Base-by-base conservation (phyloP, 2,113 vertebrate species). In the Typhlomys cinereus region DNA sequence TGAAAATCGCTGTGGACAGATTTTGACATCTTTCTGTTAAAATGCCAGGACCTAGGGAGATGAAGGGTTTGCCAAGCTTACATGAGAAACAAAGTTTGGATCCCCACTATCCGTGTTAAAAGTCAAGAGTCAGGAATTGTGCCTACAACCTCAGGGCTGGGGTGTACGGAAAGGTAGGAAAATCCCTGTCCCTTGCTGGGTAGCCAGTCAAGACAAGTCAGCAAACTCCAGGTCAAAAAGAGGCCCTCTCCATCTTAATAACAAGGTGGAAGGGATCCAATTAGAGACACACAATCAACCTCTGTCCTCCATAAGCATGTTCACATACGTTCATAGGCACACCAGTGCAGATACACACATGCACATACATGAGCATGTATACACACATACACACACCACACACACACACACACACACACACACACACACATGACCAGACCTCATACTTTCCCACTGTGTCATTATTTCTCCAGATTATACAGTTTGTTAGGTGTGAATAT, bases 1-100 rank as follows among this genome's bases (percentile, higher is more conserved):
- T 94, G 69, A 90, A 89, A 91, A 91, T 84, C 96, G 29, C 81
- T 78, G 94, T 96, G 61, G 73, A 90, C 97, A 81, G 11, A 50
- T 90, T 96, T 93, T 96, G 74, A 93, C 69, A 94, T 93, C 71
- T 97, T 95, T 97, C 48, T 48, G 10, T 93, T 78, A 79, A 86
- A 73, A 81, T 84, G 54, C 14, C 48, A 91, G 88, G 46, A 91
- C 6, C 29, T 50, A 8, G 41, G 18, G 44, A n/a, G 29, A 81
- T 62, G 44, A 46, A 81, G 29, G 21, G 54, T 15, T 57, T 57
- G 54, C 54, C 54, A 8, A 4, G 15, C 13, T 18, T 18, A 21
- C 54, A 57, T 4, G 54, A 57, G 54, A 4, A 57, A 14, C 54
- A 18, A 21, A 57, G 54, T 57, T 57, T 57, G 54, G 14, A 57